A percentile compares a stretch with the other conserved stretches of the same genome.
Conservation (phyloP, 2,888 invertebrate species). For the Endotricha flammealis region DNA sequence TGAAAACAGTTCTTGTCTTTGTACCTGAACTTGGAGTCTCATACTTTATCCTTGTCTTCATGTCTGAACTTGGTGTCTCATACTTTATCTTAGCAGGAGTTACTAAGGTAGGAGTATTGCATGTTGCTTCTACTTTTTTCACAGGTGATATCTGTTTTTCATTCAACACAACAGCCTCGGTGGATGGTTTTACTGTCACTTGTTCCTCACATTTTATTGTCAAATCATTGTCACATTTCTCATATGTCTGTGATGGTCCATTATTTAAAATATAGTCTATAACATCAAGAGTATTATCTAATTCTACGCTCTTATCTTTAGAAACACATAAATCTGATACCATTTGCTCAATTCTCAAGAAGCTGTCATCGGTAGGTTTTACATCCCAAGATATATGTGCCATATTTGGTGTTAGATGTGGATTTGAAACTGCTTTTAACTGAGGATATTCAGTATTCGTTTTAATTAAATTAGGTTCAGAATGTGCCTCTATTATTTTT, state of each 20-base stretch:
- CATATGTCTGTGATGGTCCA: constrained; percentile 23
- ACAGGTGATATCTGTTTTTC: constrained; percentile 4
- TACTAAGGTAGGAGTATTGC: neutral
- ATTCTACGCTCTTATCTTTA: constrained; percentile 25
- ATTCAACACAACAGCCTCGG: constrained; percentile 5
- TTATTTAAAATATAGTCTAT: constrained; percentile 49
- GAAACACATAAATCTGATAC: constrained; percentile 35
- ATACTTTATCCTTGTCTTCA: constrained; percentile 21
- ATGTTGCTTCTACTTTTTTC: constrained; percentile 3
- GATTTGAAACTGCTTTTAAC: constrained; percentile 10
- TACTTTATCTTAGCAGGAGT: neutral
- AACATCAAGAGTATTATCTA: constrained; percentile 50
- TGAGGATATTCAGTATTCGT: constrained; percentile 13
- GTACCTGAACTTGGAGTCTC: constrained; percentile 22
- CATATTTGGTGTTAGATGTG: too few relatives aligned
- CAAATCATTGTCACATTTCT: neutral
- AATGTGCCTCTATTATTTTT: constrained; percentile 51
- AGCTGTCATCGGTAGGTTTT: constrained; percentile 42
- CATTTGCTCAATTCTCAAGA: constrained; percentile 46
- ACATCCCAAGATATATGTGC: too few relatives aligned
- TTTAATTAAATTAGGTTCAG: constrained; percentile 40
- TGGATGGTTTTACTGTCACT: constrained; percentile 5
- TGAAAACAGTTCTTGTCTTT: constrained; percentile 28
- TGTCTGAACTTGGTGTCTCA: neutral
- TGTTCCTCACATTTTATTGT: neutral